Conservation (phyloP, 92 coral and sea anemone genomes). For the Epizoanthus stellaris region DNA sequence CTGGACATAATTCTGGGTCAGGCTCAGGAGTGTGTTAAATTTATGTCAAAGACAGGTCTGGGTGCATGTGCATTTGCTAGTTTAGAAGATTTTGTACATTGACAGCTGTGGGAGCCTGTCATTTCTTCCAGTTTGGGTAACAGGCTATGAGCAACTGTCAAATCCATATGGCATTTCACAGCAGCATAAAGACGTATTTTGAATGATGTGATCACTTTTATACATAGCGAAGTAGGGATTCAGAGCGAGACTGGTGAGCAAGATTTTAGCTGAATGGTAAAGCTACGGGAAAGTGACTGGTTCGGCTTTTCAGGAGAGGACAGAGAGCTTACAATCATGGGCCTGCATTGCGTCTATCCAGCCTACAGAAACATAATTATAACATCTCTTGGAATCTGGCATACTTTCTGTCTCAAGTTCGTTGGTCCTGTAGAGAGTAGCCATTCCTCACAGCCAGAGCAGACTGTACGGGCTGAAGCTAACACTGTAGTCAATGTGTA, state of each 20-base stretch:
- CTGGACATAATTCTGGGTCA: slow-evolving; percentile 94
- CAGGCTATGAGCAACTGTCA: neutral
- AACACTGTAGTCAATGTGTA: no score
- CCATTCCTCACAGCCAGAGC: no score
- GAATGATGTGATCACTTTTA: neutral
- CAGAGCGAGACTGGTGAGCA: neutral
- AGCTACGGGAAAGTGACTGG: neutral
- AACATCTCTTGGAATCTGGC: no score
- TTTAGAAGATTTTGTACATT: slow-evolving; percentile 86
- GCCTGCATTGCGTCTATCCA: no score
- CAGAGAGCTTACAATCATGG: neutral
- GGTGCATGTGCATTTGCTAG: slow-evolving; percentile 99
- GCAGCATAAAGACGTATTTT: neutral
- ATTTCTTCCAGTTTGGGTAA: neutral
- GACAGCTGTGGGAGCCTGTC: neutral
- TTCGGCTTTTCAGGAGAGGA: slow-evolving; percentile 11
- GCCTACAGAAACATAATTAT: no score
- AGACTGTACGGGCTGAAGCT: no score
- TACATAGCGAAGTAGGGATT: neutral
- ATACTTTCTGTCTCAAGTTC: no score
- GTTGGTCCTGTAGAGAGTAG: no score
- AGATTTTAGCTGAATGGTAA: neutral
- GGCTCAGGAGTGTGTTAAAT: slow-evolving; percentile 89
- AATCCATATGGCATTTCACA: neutral
- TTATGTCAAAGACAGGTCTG: slow-evolving; percentile 91